Conservation (phyloP, 1,140 invertebrate genomes). For the Lordiphosa clarofinis region DNA sequence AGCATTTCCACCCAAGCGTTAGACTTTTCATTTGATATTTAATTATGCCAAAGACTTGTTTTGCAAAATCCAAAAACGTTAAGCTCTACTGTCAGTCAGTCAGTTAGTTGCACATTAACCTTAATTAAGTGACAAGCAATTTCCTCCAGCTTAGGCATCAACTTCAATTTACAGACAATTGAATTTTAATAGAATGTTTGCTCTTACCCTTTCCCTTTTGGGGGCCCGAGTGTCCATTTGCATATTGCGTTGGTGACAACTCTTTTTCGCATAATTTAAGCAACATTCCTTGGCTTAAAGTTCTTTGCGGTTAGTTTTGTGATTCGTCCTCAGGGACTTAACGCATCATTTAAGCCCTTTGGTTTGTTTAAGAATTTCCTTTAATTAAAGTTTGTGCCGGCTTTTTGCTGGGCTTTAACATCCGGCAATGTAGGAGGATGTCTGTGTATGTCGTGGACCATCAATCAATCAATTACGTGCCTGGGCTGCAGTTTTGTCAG, state of each 20-base stretch:
- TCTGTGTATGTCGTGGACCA: constrained; percentile 22
- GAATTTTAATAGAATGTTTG: constrained; percentile 70
- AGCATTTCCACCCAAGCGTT: too few species aligned
- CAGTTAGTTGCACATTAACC: constrained; percentile 56
- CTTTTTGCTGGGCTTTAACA: constrained; percentile 51
- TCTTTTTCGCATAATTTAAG: constrained; percentile 45
- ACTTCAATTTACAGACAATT: constrained; percentile 66
- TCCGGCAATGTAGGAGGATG: constrained; percentile 15
- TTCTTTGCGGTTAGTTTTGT: constrained; percentile 37
- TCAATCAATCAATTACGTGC: constrained; percentile 74
- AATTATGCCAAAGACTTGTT: constrained; percentile 74
- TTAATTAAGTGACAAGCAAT: constrained; percentile 78
- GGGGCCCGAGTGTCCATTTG: constrained; percentile 27
- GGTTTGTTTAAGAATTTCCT: constrained; percentile 17
- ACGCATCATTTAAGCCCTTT: constrained; percentile 66
- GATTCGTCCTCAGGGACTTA: constrained; percentile 50
- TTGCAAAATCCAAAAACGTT: constrained; percentile 63
- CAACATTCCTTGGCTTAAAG: constrained; percentile 33
- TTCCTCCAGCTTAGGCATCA: constrained; percentile 11
- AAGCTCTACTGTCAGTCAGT: constrained; percentile 40
- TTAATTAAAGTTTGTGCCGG: constrained; percentile 66
- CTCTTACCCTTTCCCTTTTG: constrained; percentile 19
- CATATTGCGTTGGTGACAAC: constrained; percentile 35
- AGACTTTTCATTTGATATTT: constrained; percentile 66
- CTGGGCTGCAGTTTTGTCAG: constrained; percentile 48